These are phyloP conservation scores for Salpingus planirostris DNA, from an alignment of 2,888 invertebrate species.

Conservation along the genomic window DNA sequence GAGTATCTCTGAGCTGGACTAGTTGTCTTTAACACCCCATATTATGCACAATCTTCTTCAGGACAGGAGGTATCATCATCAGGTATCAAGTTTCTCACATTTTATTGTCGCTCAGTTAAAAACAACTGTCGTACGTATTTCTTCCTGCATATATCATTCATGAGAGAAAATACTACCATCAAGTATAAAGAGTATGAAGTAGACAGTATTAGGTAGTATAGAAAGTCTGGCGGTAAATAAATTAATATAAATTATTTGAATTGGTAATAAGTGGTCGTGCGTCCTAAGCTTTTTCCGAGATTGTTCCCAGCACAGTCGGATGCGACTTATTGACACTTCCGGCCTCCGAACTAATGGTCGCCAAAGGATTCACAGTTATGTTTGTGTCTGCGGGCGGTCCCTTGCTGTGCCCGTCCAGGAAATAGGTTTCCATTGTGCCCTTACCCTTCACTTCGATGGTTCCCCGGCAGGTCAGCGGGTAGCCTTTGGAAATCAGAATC, in stretches of 20 bases:
- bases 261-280: too few relatives aligned
- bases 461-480: conserved; percentile 75
- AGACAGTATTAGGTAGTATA: too few relatives aligned
- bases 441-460: conserved; percentile 89
- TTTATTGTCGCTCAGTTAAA: too few relatives aligned
- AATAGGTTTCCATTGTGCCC: conserved; percentile 89
- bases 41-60: too few relatives aligned
- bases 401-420: conserved; percentile 46
- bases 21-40: background rate
- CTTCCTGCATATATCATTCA: too few relatives aligned
- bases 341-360: conserved; percentile 14
- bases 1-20: conserved; percentile 19
- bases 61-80: too few relatives aligned
- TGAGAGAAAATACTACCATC: too few relatives aligned
- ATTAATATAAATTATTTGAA: too few relatives aligned
- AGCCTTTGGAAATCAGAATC: conserved; percentile 68
- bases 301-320: conserved; percentile 27
- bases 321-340: conserved; percentile 17
- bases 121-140: too few relatives aligned
- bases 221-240: too few relatives aligned
- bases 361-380: conserved; percentile 38
- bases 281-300: conserved; percentile 26
- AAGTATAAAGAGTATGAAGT: too few relatives aligned
- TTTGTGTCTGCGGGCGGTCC: conserved; percentile 27
- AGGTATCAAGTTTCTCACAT: too few relatives aligned